phyloP scores from a whole-genome alignment of 37 sponge, comb jelly and placozoan species.

The Chondrilla cf. caribensis region DNA sequence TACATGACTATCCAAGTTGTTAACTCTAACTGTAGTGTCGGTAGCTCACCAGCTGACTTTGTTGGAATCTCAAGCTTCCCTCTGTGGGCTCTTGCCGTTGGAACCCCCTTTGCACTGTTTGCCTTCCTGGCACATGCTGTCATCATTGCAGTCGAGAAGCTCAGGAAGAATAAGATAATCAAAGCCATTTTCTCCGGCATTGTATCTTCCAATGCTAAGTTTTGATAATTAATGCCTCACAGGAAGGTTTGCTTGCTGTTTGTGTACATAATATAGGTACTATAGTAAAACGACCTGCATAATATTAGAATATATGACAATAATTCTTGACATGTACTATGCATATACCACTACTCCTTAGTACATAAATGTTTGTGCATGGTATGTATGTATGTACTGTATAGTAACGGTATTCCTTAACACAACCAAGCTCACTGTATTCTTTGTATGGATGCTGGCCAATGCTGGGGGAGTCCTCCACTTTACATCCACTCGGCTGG shows the following conservation, averaged over 20 bases:
- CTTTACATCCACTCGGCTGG: not conserved
- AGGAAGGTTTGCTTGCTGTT: too few species aligned
- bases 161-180: not conserved
- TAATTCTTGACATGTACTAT: too few species aligned
- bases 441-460: constrained; percentile 10
- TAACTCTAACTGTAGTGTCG: not conserved
- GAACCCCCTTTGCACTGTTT: not conserved
- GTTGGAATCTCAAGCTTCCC: not conserved
- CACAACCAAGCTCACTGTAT: not conserved
- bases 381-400: not conserved
- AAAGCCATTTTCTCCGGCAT: not conserved
- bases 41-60: not conserved
- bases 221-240: too few species aligned
- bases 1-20: too few species aligned
- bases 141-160: not conserved
- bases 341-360: too few species aligned
- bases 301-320: too few species aligned
- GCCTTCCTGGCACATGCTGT: constrained; percentile 4
- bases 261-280: too few species aligned
- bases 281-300: too few species aligned
- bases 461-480: constrained; percentile 5
- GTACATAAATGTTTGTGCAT: not conserved
- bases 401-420: too few species aligned
- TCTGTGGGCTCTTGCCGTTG: constrained; percentile 16
- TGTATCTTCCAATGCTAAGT: not conserved